phyloP scores from a whole-genome alignment of 1,140 invertebrate genomes.

The Diuraphis noxia region DNA sequence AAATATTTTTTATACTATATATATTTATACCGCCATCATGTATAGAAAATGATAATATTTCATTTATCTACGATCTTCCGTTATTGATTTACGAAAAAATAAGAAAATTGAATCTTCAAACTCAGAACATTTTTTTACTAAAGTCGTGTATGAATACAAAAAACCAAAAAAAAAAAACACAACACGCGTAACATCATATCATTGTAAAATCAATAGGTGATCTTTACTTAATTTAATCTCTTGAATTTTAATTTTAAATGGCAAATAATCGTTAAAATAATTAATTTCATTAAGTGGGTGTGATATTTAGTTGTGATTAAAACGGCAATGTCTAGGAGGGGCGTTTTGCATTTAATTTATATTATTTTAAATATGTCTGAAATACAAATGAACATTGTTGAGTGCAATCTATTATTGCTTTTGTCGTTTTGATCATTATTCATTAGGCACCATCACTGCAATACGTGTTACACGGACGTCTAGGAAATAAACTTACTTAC shows the following conservation, averaged over 20 bases:
- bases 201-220: background rate
- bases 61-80: too few species aligned
- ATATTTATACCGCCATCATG: too few species aligned
- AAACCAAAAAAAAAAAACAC: background rate
- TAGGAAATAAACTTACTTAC: slow-evolving; percentile 9
- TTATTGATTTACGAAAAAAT: too few species aligned
- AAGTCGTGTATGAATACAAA: too few species aligned
- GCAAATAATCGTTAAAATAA: background rate
- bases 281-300: background rate
- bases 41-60: too few species aligned
- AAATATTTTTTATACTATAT: too few species aligned
- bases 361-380: background rate
- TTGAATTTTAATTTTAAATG: background rate
- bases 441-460: background rate
- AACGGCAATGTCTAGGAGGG: background rate
- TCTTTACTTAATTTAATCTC: background rate
- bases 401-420: background rate
- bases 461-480: background rate
- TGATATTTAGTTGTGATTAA: background rate
- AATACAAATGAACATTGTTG: background rate
- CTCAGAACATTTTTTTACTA: too few species aligned
- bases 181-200: too few species aligned
- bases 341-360: background rate
- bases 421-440: background rate
- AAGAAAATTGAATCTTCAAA: too few species aligned